Evolutionary conservation across 2,888 invertebrate species (phyloP), one percentile per base, ranked within the genome.

Genomic region (Nephrotoma appendiculata): DNA sequence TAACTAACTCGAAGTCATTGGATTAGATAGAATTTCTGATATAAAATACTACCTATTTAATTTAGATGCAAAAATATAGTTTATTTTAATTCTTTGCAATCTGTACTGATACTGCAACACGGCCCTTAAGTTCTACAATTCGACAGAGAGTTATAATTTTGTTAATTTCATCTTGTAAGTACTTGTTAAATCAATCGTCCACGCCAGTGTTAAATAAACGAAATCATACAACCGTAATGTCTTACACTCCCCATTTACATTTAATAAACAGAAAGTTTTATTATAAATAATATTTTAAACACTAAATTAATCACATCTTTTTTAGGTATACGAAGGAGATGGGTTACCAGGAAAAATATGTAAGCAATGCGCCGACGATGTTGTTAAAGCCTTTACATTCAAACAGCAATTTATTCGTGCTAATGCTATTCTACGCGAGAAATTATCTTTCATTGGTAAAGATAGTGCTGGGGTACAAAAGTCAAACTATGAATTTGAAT

Each of bases 331-430:
- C 42, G 88, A 88, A 86, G 88, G 89, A 5, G 91, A 91, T 41
- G 87, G 88, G 5, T 88, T 91, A 52, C 91, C 91, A 1, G 85
- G 87, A 0, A 88, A 89, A 85, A 90, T 91, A 0, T 91, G 91
- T 86, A 86, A 87, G 0, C 87, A 57, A 4, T 91, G 91, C 83
- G 88, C 89, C 0, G 48, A 87, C 0, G 87, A 89, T 71, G 87
- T 91, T 1, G 88, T 88, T 4, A 89, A 88, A 45, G 88, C 89
- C 0, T 90, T 89, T 87, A 86, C 89, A 0, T 91, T 91, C 44
- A 90, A 90, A 45, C 89, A 89, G 44, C 89, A 87, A 6, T 91
- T 89, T 1, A 45, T 90, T 1, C 89, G 88, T 9, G 89, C 90
- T 0, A 90, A 91, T 88, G 87, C 88, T 0, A 15, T 89, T 2